Base-by-base conservation (phyloP, 1,140 invertebrate genomes). In the Drosophila insularis region DNA sequence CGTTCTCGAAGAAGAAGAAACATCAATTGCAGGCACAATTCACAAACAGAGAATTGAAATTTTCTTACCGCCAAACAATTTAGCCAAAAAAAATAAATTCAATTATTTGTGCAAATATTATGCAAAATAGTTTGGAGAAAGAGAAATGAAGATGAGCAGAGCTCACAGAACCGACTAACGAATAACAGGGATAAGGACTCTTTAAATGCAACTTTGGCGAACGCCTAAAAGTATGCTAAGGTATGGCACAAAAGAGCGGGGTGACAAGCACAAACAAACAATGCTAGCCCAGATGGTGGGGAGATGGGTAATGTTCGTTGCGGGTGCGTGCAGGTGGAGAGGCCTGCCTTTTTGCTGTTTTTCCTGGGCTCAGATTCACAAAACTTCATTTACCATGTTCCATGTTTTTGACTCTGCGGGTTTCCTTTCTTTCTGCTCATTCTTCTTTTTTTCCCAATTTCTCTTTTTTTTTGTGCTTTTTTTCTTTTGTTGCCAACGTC, bases 21-120 rank as follows among this genome's bases (percentile, higher is more conserved):
- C 70, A 75, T 87, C 82, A 87, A 87, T 89, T 89, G 79, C 82
- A 87, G 84, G 61, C 71, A 74, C 71, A 74, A 35, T 73, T 32
- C 56, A 35, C 39, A 35, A 63, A 21, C 27, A 23, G 21, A 43
- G 14, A 58, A 13, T 32, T 64, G 3, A 81, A 67, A 65, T 81
- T 71, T 64, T 56, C 50, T 78, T 64, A 23, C 23, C 46, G 61
- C 54, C 62, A 68, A 80, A 73, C 81, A 80, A 80, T 68, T 77
- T 70, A 70, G 73, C 62, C 65, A 50, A 78, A 74, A 78, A 78
- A 87, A 71, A 76, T 69, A 90, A 90, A 90, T 90, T 90, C 87
- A 90, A 90, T 90, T 90, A 90, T 90, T 90, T 90, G 82, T 78
- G 87, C 87, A 90, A 90, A 90, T 90, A 90, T 90, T 90, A 90